Base-by-base conservation (phyloP, 2,797 vertebrate genomes). In the Psittacula echo region DNA sequence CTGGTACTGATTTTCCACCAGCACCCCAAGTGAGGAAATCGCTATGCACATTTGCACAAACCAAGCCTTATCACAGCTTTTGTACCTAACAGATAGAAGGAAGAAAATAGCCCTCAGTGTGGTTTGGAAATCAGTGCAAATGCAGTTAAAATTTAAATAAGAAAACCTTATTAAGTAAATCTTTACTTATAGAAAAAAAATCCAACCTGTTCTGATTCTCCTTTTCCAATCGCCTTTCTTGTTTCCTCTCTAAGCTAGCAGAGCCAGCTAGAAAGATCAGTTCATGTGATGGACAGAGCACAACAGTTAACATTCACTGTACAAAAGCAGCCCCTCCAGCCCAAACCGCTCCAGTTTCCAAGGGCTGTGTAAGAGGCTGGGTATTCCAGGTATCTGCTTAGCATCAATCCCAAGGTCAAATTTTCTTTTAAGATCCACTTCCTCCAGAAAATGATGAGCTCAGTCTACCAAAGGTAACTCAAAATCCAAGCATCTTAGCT, bases 351-450 rank as follows among this genome's bases (percentile, higher is more conserved):
- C 19, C 74, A 32, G 10, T 45, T 90, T 39, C 65, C 3, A 1
- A 44, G 48, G 50, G 60, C 37, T 65, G 62, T 2, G 6, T 48
- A 65, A 53, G 45, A 79, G 6, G 1, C 45, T 53, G 66, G 61
- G 23, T 30, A 47, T 71, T 65, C 26, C 51, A 90, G 19, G 20
- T 34, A 60, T 71, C 44, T 83, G 56, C 66, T 79, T 54, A 83
- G 76, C 53, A 78, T 51, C 71, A 80, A 24, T 71, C 65, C 83
- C 93, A 93, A 95, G 89, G 87, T 93, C 72, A 93, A 18, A 75
- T 37, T 48, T 90, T 75, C 62, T 70, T 93, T 67, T 32, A 91
- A 87, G 73, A 82, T 82, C 24, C 41, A 27, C 41, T 93, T 85
- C 48, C 47, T 68, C 37, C 51, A 65, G 34, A 74, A 95, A 91